Evolutionary conservation across 2,888 invertebrate species (phyloP), one percentile per base, ranked within the genome.

Genomic region (Papilio demoleus): DNA sequence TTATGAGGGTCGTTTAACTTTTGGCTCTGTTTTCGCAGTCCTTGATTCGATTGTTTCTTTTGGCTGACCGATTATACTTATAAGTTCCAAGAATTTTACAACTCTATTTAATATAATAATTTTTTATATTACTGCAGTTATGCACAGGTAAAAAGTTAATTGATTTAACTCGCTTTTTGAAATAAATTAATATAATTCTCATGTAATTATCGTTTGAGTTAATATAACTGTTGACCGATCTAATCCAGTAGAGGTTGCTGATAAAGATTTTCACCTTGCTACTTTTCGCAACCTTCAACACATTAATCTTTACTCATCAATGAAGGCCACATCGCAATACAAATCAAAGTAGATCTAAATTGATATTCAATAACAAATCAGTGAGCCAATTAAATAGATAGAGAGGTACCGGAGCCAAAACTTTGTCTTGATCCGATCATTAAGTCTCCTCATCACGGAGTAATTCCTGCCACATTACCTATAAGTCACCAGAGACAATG

Each of bases 401-500:
- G 66, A 75, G 77, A 73, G 68, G 65, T 73, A 72, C 75, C 73
- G 71, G 66, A 74, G 77, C 85, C 86, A 85, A 88, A 87, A 79
- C 82, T 82, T 78, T 84, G 78, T 74, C 74, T 83, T 70, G 65
- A 85, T 85, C 72, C 64, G 65, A 72, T 75, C 76, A 88, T 90
- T 90, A 83, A 76, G 72, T 31, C 71, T 71, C 74, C 75, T 34
- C 64, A 76, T 79, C 90, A 91, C 90, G 90, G 70, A 81, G 70
- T 77, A 79, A 85, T 85, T 84, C 81, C 74, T 75, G 71, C 73
- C 77, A 77, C 82, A 82, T 83, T 80, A 81, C 79, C 83, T 79
- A 88, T 88, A 87, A 83, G 82, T 87, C 85, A 83, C 74, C 68
- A 60, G 72, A 76, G 72, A 88, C 89, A 88, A 89, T 88, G 80